Evolutionary conservation across 1,140 invertebrate species (phyloP).

Genomic region (Drosophila carrolli): DNA sequence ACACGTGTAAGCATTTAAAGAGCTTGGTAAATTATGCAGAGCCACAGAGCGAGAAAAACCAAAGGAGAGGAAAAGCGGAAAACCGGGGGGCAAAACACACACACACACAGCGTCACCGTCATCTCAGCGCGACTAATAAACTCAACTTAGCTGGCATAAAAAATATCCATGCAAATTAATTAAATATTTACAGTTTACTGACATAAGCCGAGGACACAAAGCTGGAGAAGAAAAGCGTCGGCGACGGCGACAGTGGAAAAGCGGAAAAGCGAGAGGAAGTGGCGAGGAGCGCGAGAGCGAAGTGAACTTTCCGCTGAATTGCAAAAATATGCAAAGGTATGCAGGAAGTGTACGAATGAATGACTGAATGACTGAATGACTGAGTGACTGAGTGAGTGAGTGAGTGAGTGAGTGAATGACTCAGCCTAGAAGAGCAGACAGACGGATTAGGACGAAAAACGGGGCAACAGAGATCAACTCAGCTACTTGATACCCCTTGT

Average conservation of each 20-base stretch:
- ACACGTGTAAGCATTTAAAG: conserved; percentile 44
- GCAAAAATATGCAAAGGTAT: conserved; percentile 82
- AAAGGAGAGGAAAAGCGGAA: background rate
- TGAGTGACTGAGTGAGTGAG: conserved; percentile 38
- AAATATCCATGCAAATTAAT: conserved; percentile 81
- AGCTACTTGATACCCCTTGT: conserved; percentile 4
- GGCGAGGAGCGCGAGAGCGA: conserved; percentile 26
- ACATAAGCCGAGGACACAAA: conserved; percentile 60
- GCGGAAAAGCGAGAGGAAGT: conserved; percentile 20
- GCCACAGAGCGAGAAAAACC: conserved; percentile 17
- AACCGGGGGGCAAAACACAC: background rate
- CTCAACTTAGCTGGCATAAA: conserved; percentile 76
- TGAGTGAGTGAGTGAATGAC: conserved; percentile 45
- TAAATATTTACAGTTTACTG: conserved; percentile 82
- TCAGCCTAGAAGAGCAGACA: conserved; percentile 20
- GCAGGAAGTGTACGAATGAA: conserved; percentile 47
- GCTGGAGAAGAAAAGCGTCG: conserved; percentile 11
- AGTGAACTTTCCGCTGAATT: conserved; percentile 78
- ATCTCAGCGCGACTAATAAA: conserved; percentile 70
- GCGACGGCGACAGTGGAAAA: conserved; percentile 1
- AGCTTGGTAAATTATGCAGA: conserved; percentile 40
- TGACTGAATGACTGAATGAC: conserved; percentile 49
- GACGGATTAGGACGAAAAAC: conserved; percentile 26
- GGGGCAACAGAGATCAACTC: background rate
- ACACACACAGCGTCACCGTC: conserved; percentile 24